phyloP scores from a whole-genome alignment of 2,113 vertebrate species.

The Hirundichthys speculiger region DNA sequence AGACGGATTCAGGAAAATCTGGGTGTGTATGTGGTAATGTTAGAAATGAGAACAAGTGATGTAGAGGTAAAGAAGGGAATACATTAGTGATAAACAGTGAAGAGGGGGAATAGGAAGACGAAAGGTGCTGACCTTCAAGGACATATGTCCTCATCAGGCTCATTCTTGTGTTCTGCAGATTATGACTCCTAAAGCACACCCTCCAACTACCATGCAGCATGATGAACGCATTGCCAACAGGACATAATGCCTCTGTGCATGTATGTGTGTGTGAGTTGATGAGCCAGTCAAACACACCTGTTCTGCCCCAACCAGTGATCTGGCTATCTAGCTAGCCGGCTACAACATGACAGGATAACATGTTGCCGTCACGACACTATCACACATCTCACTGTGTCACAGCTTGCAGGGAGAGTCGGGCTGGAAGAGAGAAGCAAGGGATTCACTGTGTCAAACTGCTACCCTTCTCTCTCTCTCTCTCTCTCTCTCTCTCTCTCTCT shows the following conservation, averaged over 20 bases:
- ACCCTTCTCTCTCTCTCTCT: slow-evolving; percentile 6
- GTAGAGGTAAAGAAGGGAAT: not conserved
- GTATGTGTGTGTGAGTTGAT: not conserved
- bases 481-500: not conserved
- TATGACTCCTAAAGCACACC: slow-evolving; percentile 8
- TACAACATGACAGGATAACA: slow-evolving; percentile 45
- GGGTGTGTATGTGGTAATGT: not conserved
- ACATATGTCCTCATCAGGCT: slow-evolving; percentile 14
- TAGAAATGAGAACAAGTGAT: not conserved
- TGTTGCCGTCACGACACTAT: slow-evolving; percentile 45
- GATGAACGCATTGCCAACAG: slow-evolving; percentile 18
- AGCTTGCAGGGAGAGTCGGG: slow-evolving; percentile 4
- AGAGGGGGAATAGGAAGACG: not conserved
- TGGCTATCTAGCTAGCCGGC: slow-evolving; percentile 33
- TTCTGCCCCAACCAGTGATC: slow-evolving; percentile 34
- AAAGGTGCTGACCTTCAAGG: slow-evolving; percentile 43
- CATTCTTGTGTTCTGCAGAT: slow-evolving; percentile 25
- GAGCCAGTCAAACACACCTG: slow-evolving; percentile 34
- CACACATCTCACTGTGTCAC: slow-evolving; percentile 53
- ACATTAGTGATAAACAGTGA: not conserved
- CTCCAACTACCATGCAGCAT: slow-evolving; percentile 22
- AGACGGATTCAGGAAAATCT: not conserved
- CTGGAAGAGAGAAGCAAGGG: not conserved
- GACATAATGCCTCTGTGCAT: slow-evolving; percentile 5
- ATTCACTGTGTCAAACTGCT: slow-evolving; percentile 16